A percentile compares a stretch with the other conserved stretches of the same genome.
Conservation (phyloP, 2,888 invertebrate genomes). For the Eumacrocentrus americanus region DNA sequence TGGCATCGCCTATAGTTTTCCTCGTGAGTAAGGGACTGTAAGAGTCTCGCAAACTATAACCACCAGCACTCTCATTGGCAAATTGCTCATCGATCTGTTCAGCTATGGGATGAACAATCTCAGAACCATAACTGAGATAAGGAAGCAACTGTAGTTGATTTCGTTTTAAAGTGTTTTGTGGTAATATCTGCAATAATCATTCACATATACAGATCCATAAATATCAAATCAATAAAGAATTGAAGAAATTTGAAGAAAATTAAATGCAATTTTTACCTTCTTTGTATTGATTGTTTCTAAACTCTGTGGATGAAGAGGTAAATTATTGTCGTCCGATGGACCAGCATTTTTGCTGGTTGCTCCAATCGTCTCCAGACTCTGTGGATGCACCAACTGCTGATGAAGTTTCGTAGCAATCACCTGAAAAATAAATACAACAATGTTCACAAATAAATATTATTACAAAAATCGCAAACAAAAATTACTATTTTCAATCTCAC, state of each 20-base stretch:
- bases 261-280: conserved; percentile 44
- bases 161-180: conserved; percentile 57
- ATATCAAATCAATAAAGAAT: neutral
- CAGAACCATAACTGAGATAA: conserved; percentile 71
- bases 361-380: conserved; percentile 59
- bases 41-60: conserved; percentile 48
- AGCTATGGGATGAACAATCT: conserved; percentile 83
- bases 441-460: neutral
- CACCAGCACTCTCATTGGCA: conserved; percentile 53
- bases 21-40: conserved; percentile 53
- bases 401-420: conserved; percentile 55
- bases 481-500: conserved; percentile 37
- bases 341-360: conserved; percentile 54
- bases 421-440: conserved; percentile 35
- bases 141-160: conserved; percentile 57
- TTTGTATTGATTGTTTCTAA: conserved; percentile 72
- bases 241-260: neutral
- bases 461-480: neutral
- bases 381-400: conserved; percentile 57
- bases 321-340: conserved; percentile 63
- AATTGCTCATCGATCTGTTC: conserved; percentile 80
- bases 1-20: conserved; percentile 46
- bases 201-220: conserved; percentile 22
- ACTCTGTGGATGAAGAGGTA: conserved; percentile 82
- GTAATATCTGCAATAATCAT: conserved; percentile 54